Percentiles rank a stretch among this genome's conserved stretches.
Conservation (phyloP, 1,140 invertebrate genomes). For the Orius laevigatus region DNA sequence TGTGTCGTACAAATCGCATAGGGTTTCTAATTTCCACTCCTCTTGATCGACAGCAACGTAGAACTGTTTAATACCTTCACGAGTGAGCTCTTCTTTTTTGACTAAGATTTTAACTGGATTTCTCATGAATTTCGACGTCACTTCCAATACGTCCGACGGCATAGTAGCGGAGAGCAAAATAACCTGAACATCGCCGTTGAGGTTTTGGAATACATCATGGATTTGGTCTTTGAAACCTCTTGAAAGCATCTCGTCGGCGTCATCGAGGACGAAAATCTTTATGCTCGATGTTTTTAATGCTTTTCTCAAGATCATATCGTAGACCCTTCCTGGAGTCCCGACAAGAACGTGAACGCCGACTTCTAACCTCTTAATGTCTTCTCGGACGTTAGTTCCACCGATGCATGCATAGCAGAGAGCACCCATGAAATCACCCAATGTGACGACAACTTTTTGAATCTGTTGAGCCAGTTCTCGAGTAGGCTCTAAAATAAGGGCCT, state of each 20-base stretch:
- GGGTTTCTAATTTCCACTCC: conserved; percentile 96
- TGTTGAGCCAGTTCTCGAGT: conserved; percentile 92
- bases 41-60: conserved; percentile 90
- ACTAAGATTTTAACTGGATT: conserved; percentile 91
- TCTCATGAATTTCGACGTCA: conserved; percentile 94
- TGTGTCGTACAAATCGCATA: conserved; percentile 95
- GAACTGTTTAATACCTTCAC: conserved; percentile 98
- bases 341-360: conserved; percentile 92
- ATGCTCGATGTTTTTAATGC: conserved; percentile 70
- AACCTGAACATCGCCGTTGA: conserved; percentile 83
- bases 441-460: conserved; percentile 87
- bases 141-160: conserved; percentile 89
- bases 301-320: conserved; percentile 91
- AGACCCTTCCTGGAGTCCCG: conserved; percentile 94
- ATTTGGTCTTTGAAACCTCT: conserved; percentile 99
- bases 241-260: conserved; percentile 99
- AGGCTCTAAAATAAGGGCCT: conserved; percentile 94
- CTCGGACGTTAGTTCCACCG: conserved; percentile 94
- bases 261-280: conserved; percentile 96
- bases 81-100: conserved; percentile 94
- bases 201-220: conserved; percentile 91
- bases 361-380: conserved; percentile 87
- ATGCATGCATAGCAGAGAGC: conserved; percentile 97
- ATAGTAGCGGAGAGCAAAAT: conserved; percentile 96
- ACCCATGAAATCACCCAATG: conserved; percentile 93